Evolutionary conservation across 1,140 invertebrate genomes (phyloP).

Genomic region (Drosophila carrolli): DNA sequence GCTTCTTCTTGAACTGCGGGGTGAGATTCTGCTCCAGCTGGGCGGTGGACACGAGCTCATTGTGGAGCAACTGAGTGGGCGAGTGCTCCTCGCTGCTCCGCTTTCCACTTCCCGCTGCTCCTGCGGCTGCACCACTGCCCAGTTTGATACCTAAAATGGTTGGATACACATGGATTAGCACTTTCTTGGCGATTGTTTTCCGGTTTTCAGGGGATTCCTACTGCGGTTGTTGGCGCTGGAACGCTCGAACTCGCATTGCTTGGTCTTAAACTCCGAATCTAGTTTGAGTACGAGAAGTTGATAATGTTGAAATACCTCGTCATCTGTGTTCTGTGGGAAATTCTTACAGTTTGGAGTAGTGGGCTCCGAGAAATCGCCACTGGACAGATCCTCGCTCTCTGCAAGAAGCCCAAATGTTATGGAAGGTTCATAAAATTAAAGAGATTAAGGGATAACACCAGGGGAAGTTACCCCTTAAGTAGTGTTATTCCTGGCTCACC

Average conservation of each 20-base stretch:
- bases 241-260: slow-evolving; percentile 90
- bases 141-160: slow-evolving; percentile 46
- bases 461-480: background rate
- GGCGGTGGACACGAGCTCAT: slow-evolving; percentile 69
- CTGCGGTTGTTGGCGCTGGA: slow-evolving; percentile 60
- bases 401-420: slow-evolving; percentile 10
- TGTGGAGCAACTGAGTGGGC: slow-evolving; percentile 60
- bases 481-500: slow-evolving; percentile 6
- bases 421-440: background rate
- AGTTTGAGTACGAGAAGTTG: slow-evolving; percentile 89
- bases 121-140: slow-evolving; percentile 64
- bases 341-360: slow-evolving; percentile 77
- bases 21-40: slow-evolving; percentile 88
- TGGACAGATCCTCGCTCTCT: slow-evolving; percentile 84
- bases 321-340: slow-evolving; percentile 79
- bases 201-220: slow-evolving; percentile 29
- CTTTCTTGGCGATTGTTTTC: background rate
- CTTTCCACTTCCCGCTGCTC: slow-evolving; percentile 39
- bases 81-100: slow-evolving; percentile 74
- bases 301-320: slow-evolving; percentile 87
- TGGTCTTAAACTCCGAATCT: slow-evolving; percentile 89
- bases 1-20: slow-evolving; percentile 91
- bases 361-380: slow-evolving; percentile 81
- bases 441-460: background rate
- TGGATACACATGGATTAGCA: background rate